These are phyloP conservation scores for Selene dorsalis DNA, from an alignment of 2,797 vertebrate species.

Conservation along the genomic window DNA sequence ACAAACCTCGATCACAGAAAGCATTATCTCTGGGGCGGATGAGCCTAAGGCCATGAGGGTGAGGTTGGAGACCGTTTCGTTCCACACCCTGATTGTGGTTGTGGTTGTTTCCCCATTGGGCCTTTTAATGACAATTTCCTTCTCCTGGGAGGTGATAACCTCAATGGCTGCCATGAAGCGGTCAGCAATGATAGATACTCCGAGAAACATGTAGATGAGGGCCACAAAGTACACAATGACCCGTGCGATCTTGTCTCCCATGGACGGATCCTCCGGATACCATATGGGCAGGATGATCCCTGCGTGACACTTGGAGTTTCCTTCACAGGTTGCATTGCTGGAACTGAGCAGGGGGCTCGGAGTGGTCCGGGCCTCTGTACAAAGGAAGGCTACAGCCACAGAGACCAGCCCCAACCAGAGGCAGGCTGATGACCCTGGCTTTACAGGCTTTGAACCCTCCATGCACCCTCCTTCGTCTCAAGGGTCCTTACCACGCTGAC, in stretches of 20 bases:
- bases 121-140: slow-evolving; percentile 94
- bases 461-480: slow-evolving; percentile 91
- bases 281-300: slow-evolving; percentile 99
- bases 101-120: slow-evolving; percentile 96
- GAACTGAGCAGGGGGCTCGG: slow-evolving; percentile 84
- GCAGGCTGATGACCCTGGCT: slow-evolving; percentile 91
- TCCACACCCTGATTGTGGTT: slow-evolving; percentile 96
- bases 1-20: slow-evolving; percentile 96
- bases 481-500: slow-evolving; percentile 86
- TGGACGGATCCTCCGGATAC: slow-evolving; percentile 98
- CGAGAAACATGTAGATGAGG: slow-evolving; percentile 99
- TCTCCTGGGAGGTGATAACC: slow-evolving; percentile 98
- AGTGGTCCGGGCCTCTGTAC: slow-evolving; percentile 87
- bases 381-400: slow-evolving; percentile 76
- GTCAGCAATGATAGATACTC: slow-evolving; percentile 98
- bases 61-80: slow-evolving; percentile 98
- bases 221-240: slow-evolving; percentile 99
- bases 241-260: slow-evolving; percentile 98
- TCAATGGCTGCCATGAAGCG: slow-evolving; percentile 99
- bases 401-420: slow-evolving; percentile 94
- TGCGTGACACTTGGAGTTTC: slow-evolving; percentile 89
- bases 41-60: slow-evolving; percentile 99
- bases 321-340: slow-evolving; percentile 91
- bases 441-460: slow-evolving; percentile 93
- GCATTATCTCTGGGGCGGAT: slow-evolving; percentile 96